These are phyloP conservation scores for Phalacrocorax aristotelis DNA, from an alignment of 2,113 vertebrate genomes.

Conservation along the genomic window DNA sequence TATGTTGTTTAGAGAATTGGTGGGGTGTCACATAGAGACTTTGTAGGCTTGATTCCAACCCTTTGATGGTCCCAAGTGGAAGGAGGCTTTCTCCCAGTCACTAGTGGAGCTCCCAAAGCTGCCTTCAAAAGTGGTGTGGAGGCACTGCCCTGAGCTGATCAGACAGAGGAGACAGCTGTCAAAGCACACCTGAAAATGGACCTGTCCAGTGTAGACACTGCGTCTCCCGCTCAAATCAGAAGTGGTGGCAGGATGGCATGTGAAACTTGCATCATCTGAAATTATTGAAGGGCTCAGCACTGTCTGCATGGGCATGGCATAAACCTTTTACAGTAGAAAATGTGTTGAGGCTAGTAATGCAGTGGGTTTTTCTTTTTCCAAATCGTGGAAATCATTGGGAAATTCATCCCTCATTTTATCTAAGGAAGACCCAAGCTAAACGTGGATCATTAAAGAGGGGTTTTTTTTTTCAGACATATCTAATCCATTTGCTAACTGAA, in stretches of 20 bases:
- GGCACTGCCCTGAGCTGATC: neutral
- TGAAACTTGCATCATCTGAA: neutral
- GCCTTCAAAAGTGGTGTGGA: neutral
- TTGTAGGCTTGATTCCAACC: neutral
- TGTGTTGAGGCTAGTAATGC: neutral
- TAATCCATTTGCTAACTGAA: neutral
- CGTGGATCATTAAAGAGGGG: neutral
- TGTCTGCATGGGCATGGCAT: neutral
- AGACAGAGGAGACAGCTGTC: neutral
- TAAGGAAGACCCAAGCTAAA: neutral
- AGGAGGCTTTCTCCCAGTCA: neutral
- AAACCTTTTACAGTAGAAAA: neutral
- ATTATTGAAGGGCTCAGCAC: neutral
- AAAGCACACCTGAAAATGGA: neutral
- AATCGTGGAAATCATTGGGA: neutral
- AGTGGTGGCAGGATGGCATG: accelerated
- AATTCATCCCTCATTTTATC: neutral
- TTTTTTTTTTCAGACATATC: neutral
- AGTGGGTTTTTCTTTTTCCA: neutral
- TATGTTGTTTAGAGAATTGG: neutral
- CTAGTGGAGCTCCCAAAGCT: neutral
- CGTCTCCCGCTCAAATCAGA: neutral
- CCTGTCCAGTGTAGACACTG: neutral
- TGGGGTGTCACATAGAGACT: accelerated
- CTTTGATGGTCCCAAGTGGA: neutral